phyloP scores from a whole-genome alignment of 2,797 vertebrate species.

The Mus minutoides region DNA sequence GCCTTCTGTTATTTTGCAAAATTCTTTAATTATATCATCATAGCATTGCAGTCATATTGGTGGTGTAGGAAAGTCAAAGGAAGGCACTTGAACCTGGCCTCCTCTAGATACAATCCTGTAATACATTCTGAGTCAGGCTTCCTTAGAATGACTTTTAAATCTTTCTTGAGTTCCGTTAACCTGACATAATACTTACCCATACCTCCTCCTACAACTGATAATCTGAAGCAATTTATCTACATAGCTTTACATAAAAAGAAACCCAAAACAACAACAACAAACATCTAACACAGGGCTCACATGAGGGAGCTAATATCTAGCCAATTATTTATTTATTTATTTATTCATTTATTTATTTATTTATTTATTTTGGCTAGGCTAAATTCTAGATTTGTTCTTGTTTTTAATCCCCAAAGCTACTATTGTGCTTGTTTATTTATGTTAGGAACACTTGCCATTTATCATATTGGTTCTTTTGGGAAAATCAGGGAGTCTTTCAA shows the following conservation, averaged over 20 bases:
- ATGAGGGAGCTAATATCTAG: background rate
- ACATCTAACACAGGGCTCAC: background rate
- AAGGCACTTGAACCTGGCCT: background rate
- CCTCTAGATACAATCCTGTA: background rate
- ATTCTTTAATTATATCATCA: background rate
- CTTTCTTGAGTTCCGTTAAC: background rate
- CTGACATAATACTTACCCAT: background rate
- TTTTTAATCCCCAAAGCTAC: background rate
- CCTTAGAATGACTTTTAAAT: background rate
- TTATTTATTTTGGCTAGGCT: background rate
- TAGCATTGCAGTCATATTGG: background rate
- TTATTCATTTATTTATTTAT: too few relatives aligned
- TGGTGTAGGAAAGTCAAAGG: background rate
- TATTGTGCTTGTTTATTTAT: background rate
- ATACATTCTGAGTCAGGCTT: background rate
- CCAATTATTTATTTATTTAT: too few relatives aligned
- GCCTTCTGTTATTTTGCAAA: slow-evolving; percentile 1
- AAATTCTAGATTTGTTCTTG: background rate
- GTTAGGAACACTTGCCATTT: background rate
- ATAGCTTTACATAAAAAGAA: slow-evolving; percentile 31
- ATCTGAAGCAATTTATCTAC: background rate
- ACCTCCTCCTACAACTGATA: background rate
- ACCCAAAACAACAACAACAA: background rate
- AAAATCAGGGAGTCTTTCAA: background rate
- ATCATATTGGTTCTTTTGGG: background rate